Percentiles rank a stretch among this genome's conserved stretches.
phyloP scores from a whole-genome alignment of 2,113 vertebrate species.

The Amia ocellicauda region DNA sequence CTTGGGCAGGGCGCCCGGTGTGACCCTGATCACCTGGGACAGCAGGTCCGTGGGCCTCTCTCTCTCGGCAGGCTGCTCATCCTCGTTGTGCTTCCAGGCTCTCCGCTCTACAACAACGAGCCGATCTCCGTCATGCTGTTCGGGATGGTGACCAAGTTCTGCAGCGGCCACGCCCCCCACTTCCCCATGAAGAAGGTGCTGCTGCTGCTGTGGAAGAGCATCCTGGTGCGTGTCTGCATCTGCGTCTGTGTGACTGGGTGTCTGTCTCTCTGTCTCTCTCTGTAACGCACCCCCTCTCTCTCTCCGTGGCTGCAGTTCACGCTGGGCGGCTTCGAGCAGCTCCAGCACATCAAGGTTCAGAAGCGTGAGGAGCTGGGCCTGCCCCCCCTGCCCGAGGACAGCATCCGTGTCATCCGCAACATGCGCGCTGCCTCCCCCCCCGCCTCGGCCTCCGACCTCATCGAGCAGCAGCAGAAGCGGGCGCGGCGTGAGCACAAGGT shows the following conservation, averaged over 20 bases:
- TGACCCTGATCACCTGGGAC: no score
- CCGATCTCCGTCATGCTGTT: constrained; percentile 96
- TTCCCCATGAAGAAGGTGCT: constrained; percentile 98
- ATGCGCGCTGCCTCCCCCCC: constrained; percentile 95
- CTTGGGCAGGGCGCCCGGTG: no score
- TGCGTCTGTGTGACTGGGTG: background rate
- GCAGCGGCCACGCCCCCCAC: constrained; percentile 92
- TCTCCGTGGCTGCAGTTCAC: constrained; percentile 74
- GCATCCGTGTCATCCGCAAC: constrained; percentile 88
- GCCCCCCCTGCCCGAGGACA: constrained; percentile 89
- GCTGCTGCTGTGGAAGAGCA: constrained; percentile 89
- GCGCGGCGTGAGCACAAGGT: constrained; percentile 94
- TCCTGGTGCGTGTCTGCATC: constrained; percentile 74
- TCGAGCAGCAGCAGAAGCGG: constrained; percentile 94
- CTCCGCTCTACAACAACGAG: constrained; percentile 86
- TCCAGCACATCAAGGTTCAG: constrained; percentile 84
- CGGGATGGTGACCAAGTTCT: constrained; percentile 96
- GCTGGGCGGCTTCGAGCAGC: constrained; percentile 90
- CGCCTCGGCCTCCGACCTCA: constrained; percentile 91
- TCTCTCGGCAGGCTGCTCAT: no score
- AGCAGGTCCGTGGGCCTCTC: no score
- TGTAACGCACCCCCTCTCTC: no score
- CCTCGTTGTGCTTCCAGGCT: constrained; percentile 73
- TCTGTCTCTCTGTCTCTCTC: no score
- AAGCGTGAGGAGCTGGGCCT: constrained; percentile 79